Percentiles rank a stretch among this genome's conserved stretches.
phyloP scores from a whole-genome alignment of 2,113 vertebrate species.

The Oryzias javanicus region DNA sequence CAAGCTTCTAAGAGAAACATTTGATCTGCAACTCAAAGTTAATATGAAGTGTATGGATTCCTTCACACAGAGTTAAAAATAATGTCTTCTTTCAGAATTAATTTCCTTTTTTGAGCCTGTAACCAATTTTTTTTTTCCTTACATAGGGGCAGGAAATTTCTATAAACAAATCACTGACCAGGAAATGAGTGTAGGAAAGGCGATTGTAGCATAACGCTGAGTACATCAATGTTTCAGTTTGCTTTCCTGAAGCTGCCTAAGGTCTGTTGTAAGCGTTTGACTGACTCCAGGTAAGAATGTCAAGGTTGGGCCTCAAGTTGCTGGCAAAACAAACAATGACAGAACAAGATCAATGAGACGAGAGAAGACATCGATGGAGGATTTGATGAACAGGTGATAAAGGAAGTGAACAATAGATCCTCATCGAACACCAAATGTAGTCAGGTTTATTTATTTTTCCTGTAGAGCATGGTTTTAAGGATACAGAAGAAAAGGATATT shows the following conservation, averaged over 20 bases:
- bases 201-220: constrained; percentile 20
- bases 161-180: constrained; percentile 16
- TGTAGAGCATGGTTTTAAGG: not conserved
- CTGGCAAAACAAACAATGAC: constrained; percentile 16
- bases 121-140: constrained; percentile 20
- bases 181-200: constrained; percentile 38
- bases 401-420: constrained; percentile 7
- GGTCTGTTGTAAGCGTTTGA: constrained; percentile 18
- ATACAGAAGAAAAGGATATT: not conserved
- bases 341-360: constrained; percentile 34
- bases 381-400: constrained; percentile 40
- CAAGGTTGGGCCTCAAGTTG: constrained; percentile 34
- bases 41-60: constrained; percentile 1
- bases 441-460: not conserved
- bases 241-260: constrained; percentile 18
- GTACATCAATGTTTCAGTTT: constrained; percentile 45
- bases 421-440: constrained; percentile 12
- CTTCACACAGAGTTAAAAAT: constrained; percentile 6
- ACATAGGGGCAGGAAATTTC: constrained; percentile 21
- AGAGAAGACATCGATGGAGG: constrained; percentile 22
- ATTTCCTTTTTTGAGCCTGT: constrained; percentile 35
- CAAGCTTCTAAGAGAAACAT: constrained; percentile 42
- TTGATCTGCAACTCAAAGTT: constrained; percentile 30
- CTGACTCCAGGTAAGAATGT: constrained; percentile 13
- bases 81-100: constrained; percentile 14